Evolutionary conservation across 2,888 invertebrate species (phyloP).

Genomic region (Drosophila pseudotalamancana): DNA sequence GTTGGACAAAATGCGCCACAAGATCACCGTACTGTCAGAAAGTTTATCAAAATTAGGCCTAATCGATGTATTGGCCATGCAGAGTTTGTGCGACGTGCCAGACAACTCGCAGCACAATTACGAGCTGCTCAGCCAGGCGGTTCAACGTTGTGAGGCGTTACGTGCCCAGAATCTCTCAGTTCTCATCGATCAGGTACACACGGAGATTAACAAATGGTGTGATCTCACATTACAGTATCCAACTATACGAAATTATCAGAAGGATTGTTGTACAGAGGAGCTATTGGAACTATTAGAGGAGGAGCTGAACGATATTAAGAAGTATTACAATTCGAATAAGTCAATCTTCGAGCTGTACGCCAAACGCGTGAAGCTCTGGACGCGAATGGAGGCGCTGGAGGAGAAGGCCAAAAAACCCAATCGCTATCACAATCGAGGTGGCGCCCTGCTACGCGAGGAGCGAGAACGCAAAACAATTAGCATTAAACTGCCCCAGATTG

Average conservation of each 20-base stretch:
- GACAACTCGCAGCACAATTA: conserved; percentile 74
- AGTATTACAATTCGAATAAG: conserved; percentile 87
- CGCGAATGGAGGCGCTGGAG: conserved; percentile 90
- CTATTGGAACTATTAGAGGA: conserved; percentile 90
- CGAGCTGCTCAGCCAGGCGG: conserved; percentile 86
- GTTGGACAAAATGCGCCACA: conserved; percentile 87
- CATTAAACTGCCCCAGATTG: conserved; percentile 89
- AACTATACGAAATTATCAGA: conserved; percentile 86
- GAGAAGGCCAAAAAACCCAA: conserved; percentile 90
- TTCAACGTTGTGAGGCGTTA: conserved; percentile 89
- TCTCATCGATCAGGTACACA: conserved; percentile 86
- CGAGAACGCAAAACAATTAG: conserved; percentile 91
- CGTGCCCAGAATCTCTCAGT: conserved; percentile 90
- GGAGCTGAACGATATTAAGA: conserved; percentile 88
- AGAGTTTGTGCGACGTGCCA: conserved; percentile 38
- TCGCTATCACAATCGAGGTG: conserved; percentile 93
- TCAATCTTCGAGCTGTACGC: conserved; percentile 88
- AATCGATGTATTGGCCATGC: conserved; percentile 7
- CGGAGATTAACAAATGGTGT: conserved; percentile 90
- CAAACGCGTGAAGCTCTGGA: conserved; percentile 89
- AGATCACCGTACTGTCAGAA: conserved; percentile 83
- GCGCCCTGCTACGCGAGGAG: conserved; percentile 93
- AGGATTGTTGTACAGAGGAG: conserved; percentile 90
- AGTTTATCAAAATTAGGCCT: conserved; percentile 88
- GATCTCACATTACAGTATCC: conserved; percentile 89